Percentiles rank a stretch among this genome's conserved stretches.
Conservation (phyloP, 2,888 invertebrate species). For the Acleris laterana region DNA sequence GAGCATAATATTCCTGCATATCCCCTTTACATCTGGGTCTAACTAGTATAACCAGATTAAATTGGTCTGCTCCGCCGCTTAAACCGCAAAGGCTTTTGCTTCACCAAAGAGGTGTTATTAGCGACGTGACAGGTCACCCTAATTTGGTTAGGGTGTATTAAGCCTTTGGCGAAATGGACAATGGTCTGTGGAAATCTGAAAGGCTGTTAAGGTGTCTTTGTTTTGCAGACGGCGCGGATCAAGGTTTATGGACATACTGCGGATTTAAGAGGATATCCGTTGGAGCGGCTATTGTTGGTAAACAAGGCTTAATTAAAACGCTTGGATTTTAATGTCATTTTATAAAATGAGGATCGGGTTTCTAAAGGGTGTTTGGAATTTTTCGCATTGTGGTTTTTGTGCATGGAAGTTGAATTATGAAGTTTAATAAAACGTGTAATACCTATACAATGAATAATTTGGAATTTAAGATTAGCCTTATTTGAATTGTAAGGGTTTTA, state of each 20-base stretch:
- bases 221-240: slow-evolving; percentile 44
- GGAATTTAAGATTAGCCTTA: too few relatives aligned
- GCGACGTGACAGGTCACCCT: slow-evolving; percentile 45
- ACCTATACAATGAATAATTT: too few relatives aligned
- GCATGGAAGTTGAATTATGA: neutral
- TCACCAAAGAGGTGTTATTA: slow-evolving; percentile 40
- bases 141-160: slow-evolving; percentile 46
- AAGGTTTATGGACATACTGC: slow-evolving; percentile 27
- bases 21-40: slow-evolving; percentile 67
- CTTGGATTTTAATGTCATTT: slow-evolving; percentile 13
- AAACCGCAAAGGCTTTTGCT: slow-evolving; percentile 38
- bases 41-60: slow-evolving; percentile 54
- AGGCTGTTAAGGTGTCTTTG: slow-evolving; percentile 61
- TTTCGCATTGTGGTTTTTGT: neutral
- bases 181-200: slow-evolving; percentile 63
- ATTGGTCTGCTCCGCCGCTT: slow-evolving; percentile 44
- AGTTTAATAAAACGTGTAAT: neutral
- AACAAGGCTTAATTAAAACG: slow-evolving; percentile 33
- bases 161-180: slow-evolving; percentile 64
- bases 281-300: slow-evolving; percentile 28
- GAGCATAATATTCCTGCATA: slow-evolving; percentile 68
- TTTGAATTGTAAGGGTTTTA: too few relatives aligned
- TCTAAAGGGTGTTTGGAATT: neutral
- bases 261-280: slow-evolving; percentile 31
- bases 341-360: slow-evolving; percentile 3